phyloP scores from a whole-genome alignment of 2,113 vertebrate species.

The Limanda limanda region DNA sequence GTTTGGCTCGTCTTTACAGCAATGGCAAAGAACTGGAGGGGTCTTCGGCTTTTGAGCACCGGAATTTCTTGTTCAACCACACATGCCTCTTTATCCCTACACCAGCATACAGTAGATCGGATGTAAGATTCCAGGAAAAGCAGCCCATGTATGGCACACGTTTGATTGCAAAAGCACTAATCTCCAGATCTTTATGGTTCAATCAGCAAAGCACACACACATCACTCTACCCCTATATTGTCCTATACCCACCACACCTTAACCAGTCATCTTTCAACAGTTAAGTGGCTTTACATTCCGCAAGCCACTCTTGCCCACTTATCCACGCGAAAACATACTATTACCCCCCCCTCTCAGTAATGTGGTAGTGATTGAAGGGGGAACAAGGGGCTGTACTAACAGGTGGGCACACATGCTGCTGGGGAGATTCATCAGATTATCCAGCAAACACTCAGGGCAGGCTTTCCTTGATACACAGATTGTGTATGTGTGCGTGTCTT shows the following conservation, averaged over 20 bases:
- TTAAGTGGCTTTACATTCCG: conserved; percentile 44
- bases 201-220: conserved; percentile 17
- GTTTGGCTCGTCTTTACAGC: conserved; percentile 6
- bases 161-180: conserved; percentile 4
- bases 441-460: conserved; percentile 65
- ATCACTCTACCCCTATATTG: background rate
- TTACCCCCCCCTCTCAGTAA: conserved; percentile 47
- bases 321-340: conserved; percentile 31
- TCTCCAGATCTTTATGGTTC: conserved; percentile 10
- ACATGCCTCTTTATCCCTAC: background rate
- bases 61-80: conserved; percentile 1
- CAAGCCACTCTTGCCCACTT: conserved; percentile 21
- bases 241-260: background rate
- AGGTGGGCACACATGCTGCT: conserved; percentile 78
- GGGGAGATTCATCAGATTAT: conserved; percentile 76
- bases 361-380: conserved; percentile 75
- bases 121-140: background rate
- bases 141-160: background rate
- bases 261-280: conserved; percentile 8
- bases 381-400: conserved; percentile 72
- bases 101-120: background rate
- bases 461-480: conserved; percentile 40
- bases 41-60: background rate
- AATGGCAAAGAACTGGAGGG: conserved; percentile 10
- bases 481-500: conserved; percentile 31